Conservation (phyloP, 2,113 vertebrate genomes). For the Gila orcuttii region DNA sequence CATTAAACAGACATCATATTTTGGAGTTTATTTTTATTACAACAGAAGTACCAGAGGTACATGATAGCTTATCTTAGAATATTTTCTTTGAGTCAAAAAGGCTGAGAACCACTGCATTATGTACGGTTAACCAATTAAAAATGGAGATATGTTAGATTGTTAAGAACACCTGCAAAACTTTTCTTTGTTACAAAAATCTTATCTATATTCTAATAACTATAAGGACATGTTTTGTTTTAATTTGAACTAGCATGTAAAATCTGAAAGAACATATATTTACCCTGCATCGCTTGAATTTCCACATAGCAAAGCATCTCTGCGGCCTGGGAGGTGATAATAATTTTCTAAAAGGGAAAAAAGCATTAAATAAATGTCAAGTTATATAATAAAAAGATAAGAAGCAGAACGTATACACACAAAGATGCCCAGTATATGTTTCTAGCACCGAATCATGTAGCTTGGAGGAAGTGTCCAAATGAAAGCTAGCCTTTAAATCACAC, state of each 20-base stretch:
- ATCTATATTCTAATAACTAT: neutral
- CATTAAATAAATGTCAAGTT: neutral
- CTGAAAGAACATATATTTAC: conserved; percentile 74
- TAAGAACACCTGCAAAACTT: neutral
- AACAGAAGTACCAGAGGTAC: neutral
- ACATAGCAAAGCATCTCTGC: conserved; percentile 92
- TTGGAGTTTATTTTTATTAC: no score
- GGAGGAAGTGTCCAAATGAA: conserved; percentile 45
- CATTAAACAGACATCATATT: no score
- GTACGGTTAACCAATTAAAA: neutral
- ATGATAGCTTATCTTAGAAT: neutral
- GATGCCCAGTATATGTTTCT: neutral
- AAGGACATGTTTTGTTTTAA: neutral
- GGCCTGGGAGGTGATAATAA: conserved; percentile 89
- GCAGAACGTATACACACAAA: neutral
- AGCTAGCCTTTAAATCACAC: conserved; percentile 17
- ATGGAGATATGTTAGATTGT: neutral
- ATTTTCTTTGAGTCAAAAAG: neutral
- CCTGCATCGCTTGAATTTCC: conserved; percentile 93
- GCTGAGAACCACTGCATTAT: neutral
- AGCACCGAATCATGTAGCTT: neutral
- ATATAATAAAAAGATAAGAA: neutral
- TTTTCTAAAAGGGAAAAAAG: conserved; percentile 75
- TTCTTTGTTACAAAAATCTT: neutral
- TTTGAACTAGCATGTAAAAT: neutral